These are phyloP conservation scores for Coelopa frigida DNA, from an alignment of 1,140 invertebrate species.

Conservation along the genomic window DNA sequence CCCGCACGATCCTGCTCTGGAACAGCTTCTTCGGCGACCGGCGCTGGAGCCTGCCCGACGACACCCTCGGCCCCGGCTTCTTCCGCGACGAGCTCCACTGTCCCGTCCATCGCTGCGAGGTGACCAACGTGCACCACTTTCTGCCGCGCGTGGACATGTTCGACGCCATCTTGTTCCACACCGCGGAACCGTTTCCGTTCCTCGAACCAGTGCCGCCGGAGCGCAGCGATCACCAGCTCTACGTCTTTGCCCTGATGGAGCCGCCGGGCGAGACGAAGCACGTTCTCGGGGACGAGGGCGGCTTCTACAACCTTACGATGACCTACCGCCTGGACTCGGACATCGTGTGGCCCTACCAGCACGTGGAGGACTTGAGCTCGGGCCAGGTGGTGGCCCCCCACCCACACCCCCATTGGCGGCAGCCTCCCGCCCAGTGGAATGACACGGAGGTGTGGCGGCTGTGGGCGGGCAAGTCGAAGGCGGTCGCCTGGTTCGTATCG, in stretches of 20 bases:
- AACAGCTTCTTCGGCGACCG: conserved; percentile 29
- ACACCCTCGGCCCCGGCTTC: conserved; percentile 23
- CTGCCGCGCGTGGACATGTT: conserved; percentile 31
- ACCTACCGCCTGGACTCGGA: conserved; percentile 58
- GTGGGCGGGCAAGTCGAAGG: conserved; percentile 44
- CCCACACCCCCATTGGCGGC: conserved; percentile 22
- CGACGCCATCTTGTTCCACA: conserved; percentile 45
- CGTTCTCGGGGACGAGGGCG: conserved; percentile 20
- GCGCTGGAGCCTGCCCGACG: conserved; percentile 29
- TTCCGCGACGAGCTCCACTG: conserved; percentile 27
- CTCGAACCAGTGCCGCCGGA: conserved; percentile 10
- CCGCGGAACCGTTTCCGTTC: conserved; percentile 26
- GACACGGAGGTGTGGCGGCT: conserved; percentile 18
- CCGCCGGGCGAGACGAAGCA: conserved; percentile 38
- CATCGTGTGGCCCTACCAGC: conserved; percentile 55
- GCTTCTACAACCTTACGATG: conserved; percentile 53
- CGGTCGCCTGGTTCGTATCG: conserved; percentile 55
- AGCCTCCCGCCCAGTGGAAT: conserved; percentile 16
- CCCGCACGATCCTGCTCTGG: conserved; percentile 32
- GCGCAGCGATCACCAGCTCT: conserved; percentile 18
- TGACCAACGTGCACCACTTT: conserved; percentile 28
- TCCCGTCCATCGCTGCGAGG: conserved; percentile 27
- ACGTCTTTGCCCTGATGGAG: conserved; percentile 37
- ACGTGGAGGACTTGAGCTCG: conserved; percentile 33
- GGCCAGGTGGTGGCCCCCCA: conserved; percentile 26